Percentiles rank a stretch among this genome's conserved stretches.
Evolutionary conservation across 1,140 invertebrate genomes (phyloP).

Genomic region (honey bee (Apis mellifera)): DNA sequence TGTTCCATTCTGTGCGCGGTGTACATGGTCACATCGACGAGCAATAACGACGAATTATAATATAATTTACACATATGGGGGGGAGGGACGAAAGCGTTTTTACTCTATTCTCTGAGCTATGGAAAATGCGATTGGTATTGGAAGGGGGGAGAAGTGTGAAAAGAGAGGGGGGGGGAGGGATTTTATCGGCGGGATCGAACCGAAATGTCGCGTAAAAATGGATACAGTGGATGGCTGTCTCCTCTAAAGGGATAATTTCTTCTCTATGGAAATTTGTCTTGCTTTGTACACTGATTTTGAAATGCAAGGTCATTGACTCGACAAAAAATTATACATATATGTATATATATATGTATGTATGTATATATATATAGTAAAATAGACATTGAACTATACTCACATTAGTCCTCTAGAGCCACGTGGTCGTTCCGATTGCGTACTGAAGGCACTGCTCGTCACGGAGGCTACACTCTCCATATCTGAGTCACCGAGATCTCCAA

Average conservation of each 20-base stretch:
- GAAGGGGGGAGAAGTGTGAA: background rate
- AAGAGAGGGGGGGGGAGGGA: too few species aligned
- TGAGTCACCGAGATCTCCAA: slow-evolving; percentile 89
- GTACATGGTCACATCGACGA: background rate
- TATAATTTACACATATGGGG: background rate
- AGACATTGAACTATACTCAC: slow-evolving; percentile 81
- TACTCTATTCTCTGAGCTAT: background rate
- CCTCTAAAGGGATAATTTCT: slow-evolving; percentile 50
- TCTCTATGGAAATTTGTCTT: slow-evolving; percentile 58
- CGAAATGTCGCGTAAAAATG: slow-evolving; percentile 19
- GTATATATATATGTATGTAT: background rate
- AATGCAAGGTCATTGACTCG: slow-evolving; percentile 68
- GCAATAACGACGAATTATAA: background rate
- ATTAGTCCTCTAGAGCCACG: slow-evolving; percentile 87
- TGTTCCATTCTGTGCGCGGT: slow-evolving; percentile 40
- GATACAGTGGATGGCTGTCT: slow-evolving; percentile 44
- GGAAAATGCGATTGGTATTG: too few species aligned
- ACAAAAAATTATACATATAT: background rate
- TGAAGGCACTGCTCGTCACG: slow-evolving; percentile 94
- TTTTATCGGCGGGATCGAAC: too few species aligned
- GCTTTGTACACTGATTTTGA: slow-evolving; percentile 64
- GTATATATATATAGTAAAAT: slow-evolving; percentile 50
- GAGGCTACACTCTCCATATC: slow-evolving; percentile 94
- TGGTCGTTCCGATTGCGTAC: slow-evolving; percentile 94
- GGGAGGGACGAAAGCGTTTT: background rate